These are phyloP conservation scores for Micronisus gabar DNA, from an alignment of 2,113 vertebrate genomes.

Conservation along the genomic window DNA sequence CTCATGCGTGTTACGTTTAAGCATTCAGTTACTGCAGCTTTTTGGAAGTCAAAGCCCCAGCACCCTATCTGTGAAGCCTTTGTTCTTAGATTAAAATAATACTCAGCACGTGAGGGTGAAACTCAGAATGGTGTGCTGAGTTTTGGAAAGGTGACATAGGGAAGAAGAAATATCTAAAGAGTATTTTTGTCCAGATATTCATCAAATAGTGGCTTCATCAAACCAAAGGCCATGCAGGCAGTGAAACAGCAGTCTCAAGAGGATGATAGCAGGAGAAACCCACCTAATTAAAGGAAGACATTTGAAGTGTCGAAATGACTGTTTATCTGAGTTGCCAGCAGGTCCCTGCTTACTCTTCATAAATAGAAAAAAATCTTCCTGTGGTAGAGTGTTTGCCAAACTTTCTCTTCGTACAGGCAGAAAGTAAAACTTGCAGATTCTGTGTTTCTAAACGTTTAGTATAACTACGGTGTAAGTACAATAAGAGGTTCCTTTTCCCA, in stretches of 20 bases:
- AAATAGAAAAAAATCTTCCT: neutral
- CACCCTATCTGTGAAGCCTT: neutral
- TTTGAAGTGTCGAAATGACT: neutral
- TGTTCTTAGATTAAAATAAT: neutral
- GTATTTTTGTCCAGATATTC: neutral
- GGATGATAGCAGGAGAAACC: neutral
- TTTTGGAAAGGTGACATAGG: neutral
- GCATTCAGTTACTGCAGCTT: neutral
- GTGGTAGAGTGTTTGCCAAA: neutral
- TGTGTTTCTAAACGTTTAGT: neutral
- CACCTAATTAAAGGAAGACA: neutral
- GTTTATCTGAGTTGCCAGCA: neutral
- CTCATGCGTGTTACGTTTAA: neutral
- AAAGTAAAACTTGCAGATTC: neutral
- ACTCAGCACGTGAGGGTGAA: neutral
- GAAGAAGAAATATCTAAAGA: neutral
- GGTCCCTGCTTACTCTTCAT: neutral
- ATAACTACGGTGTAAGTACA: fast-evolving
- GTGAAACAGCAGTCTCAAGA: neutral
- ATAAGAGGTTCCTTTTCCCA: neutral
- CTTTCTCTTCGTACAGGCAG: neutral
- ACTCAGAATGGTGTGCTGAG: neutral
- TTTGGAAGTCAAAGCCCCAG: neutral
- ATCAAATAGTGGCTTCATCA: neutral
- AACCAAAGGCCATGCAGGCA: neutral